Conservation (phyloP, 2,113 vertebrate genomes). For the Sula dactylatra region DNA sequence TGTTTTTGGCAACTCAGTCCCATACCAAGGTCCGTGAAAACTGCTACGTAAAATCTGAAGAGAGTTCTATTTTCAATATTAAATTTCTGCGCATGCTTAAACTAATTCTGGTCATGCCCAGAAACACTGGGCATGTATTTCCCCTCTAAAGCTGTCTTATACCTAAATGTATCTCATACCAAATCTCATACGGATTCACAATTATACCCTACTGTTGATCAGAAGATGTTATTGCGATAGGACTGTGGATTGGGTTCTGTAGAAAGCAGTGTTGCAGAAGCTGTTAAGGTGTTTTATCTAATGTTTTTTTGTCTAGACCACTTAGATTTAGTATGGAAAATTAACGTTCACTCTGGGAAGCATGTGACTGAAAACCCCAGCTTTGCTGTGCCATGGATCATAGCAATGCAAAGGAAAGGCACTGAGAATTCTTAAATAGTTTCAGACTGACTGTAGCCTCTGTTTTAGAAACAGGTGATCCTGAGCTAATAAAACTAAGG, state of each 20-base stretch:
- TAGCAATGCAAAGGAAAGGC: not conserved
- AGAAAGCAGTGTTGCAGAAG: not conserved
- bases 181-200: not conserved
- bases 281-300: not conserved
- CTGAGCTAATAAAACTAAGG: not conserved
- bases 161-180: not conserved
- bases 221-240: not conserved
- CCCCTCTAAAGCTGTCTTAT: not conserved
- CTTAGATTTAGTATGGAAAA: not conserved
- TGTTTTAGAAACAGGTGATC: not conserved
- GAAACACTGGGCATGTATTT: not conserved
- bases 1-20: not conserved
- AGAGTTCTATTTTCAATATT: not conserved
- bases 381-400: not conserved
- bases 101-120: not conserved
- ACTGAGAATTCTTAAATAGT: not conserved
- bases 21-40: not conserved
- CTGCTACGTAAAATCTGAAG: not conserved
- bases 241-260: not conserved
- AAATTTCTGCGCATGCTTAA: not conserved
- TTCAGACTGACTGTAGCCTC: not conserved
- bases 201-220: not conserved
- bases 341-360: not conserved
- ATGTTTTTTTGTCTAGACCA: not conserved
- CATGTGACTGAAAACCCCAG: not conserved